Conservation (phyloP, 2,888 invertebrate species). For the Monoplex corrugatus region DNA sequence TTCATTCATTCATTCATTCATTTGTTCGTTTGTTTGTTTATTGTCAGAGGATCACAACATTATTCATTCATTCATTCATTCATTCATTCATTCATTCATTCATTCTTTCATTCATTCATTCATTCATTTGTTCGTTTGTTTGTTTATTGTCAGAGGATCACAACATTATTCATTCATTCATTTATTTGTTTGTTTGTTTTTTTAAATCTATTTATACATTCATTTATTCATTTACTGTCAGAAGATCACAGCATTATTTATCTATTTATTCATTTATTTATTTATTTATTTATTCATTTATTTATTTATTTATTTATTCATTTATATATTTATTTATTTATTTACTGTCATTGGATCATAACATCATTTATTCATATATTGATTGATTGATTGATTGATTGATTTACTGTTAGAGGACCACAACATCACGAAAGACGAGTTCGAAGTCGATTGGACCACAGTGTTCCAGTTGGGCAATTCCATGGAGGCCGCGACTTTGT, state of each 20-base stretch:
- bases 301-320: not conserved
- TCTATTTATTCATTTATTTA: not conserved
- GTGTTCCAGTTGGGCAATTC: constrained; percentile 61
- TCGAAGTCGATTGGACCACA: constrained; percentile 63
- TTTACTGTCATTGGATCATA: no score
- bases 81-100: not conserved
- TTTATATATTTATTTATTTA: not conserved
- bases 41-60: no score
- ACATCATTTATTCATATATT: no score
- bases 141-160: no score
- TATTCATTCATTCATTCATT: not conserved
- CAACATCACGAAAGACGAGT: constrained; percentile 62
- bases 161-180: no score
- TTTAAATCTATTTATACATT: no score
- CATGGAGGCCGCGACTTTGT: constrained; percentile 64
- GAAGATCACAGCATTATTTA: no score
- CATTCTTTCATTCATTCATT: no score
- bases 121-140: no score
- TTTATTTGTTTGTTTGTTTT: no score
- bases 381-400: not conserved
- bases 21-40: not conserved
- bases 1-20: not conserved
- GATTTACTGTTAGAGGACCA: constrained; percentile 58
- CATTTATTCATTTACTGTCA: no score
- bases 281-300: not conserved